phyloP scores from a whole-genome alignment of 2,113 vertebrate genomes.

The Labeo catla region DNA sequence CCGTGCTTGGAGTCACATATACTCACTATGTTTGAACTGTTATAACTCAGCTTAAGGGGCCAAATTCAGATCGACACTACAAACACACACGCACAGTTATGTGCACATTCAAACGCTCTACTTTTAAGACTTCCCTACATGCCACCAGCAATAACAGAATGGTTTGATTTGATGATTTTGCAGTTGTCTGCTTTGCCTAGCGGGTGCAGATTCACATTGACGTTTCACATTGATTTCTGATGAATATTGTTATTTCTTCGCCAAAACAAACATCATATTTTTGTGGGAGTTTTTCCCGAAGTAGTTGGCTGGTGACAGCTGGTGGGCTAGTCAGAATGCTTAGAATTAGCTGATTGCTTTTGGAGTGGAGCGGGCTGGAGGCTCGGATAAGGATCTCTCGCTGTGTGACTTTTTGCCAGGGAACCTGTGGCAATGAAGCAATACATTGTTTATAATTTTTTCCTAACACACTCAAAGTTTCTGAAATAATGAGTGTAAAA shows the following conservation, averaged over 20 bases:
- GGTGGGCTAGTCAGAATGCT: slow-evolving; percentile 5
- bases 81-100: neutral
- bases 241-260: neutral
- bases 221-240: slow-evolving; percentile 9
- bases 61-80: neutral
- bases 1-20: neutral
- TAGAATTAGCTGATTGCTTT: slow-evolving; percentile 34
- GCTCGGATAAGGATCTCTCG: neutral
- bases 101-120: neutral
- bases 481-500: slow-evolving; percentile 1
- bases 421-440: neutral
- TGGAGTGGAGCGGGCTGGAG: neutral
- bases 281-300: neutral
- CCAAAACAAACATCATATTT: slow-evolving; percentile 32
- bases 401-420: neutral
- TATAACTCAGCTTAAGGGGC: neutral
- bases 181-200: neutral
- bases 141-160: neutral
- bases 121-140: neutral
- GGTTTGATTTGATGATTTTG: slow-evolving; percentile 14
- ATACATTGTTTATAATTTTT: slow-evolving; percentile 17
- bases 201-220: neutral
- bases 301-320: slow-evolving; percentile 17
- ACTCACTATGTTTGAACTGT: neutral
- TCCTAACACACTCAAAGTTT: neutral